These are phyloP conservation scores for Heterotilapia buettikoferi DNA, from an alignment of 2,113 vertebrate species.

Conservation along the genomic window DNA sequence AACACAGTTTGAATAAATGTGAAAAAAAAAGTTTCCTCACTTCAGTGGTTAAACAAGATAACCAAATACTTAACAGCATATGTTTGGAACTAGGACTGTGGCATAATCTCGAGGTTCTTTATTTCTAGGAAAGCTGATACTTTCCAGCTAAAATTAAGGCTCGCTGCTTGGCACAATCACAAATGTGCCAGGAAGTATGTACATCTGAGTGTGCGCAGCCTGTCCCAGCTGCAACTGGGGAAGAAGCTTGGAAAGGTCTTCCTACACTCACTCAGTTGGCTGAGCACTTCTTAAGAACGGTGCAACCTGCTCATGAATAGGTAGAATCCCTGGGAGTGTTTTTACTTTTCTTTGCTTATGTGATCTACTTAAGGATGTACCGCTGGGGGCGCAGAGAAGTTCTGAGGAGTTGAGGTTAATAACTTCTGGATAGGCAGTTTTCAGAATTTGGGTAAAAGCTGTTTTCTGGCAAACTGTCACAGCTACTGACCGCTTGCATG, in stretches of 20 bases:
- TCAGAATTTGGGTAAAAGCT: not conserved
- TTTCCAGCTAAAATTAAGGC: accelerated
- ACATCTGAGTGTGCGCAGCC: not conserved
- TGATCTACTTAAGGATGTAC: not conserved
- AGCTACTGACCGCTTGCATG: not conserved
- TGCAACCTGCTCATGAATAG: not conserved
- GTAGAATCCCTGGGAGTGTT: not conserved
- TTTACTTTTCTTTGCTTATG: not conserved
- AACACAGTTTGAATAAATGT: not conserved
- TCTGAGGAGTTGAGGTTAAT: not conserved
- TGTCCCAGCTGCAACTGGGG: not conserved
- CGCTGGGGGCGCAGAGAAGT: accelerated
- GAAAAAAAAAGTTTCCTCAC: not conserved
- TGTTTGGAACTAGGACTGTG: not conserved
- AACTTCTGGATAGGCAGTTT: not conserved
- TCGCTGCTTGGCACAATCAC: accelerated
- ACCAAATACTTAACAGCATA: not conserved
- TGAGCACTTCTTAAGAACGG: not conserved
- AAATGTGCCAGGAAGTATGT: not conserved
- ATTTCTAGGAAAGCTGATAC: not conserved
- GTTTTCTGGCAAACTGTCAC: not conserved
- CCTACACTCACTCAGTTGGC: not conserved
- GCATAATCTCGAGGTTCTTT: not conserved
- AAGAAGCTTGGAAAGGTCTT: not conserved
- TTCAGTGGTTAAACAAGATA: not conserved